Base-by-base conservation (phyloP, 2,888 invertebrate species). In the Crocallis elinguaria region DNA sequence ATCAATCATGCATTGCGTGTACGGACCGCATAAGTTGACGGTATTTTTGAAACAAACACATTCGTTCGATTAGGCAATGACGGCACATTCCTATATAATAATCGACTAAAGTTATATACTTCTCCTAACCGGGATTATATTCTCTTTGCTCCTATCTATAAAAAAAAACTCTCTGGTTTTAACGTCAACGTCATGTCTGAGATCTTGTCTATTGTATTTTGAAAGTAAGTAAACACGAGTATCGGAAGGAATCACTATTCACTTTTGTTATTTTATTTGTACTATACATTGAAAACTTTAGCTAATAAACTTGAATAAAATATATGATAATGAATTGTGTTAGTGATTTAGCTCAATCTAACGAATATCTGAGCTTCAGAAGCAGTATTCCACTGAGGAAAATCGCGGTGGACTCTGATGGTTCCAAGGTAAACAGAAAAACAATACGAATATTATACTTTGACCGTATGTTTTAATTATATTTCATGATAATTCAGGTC, bases 331-430 rank as follows among this genome's bases (percentile, higher is more conserved):
- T 95, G 95, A 94, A 94, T 84, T 93, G 89, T 71, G 81, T 93
- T 38, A 95, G 95, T 86, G 95, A 95, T 72, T 88, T 96, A 69
- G 94, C 95, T 2, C 94, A 93, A 67, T 95, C 95, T 7, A 94
- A 93, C 69, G 96, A 96, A 83, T 96, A 96, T 84, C 86, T 95
- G 43, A 96, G 96, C 82, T 96, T 96, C 79, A 92, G 96, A 62
- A 95, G 95, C 73, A 95, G 94, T 67, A 93, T 96, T 52, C 95
- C 96, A 2, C 84, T 96, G 32, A 91, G 94, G 68, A 95, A 95
- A 92, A 94, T 96, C 55, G 93, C 95, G 41, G 96, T 97, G 21
- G 97, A 97, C 84, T 93, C 94, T 33, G 95, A 96, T 77, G 93
- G 94, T 46, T 92, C 94, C 41, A 96, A 96, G 93, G 96, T 96